Evolutionary conservation across 2,888 invertebrate genomes (phyloP).

Genomic region (Oscheius sp.): DNA sequence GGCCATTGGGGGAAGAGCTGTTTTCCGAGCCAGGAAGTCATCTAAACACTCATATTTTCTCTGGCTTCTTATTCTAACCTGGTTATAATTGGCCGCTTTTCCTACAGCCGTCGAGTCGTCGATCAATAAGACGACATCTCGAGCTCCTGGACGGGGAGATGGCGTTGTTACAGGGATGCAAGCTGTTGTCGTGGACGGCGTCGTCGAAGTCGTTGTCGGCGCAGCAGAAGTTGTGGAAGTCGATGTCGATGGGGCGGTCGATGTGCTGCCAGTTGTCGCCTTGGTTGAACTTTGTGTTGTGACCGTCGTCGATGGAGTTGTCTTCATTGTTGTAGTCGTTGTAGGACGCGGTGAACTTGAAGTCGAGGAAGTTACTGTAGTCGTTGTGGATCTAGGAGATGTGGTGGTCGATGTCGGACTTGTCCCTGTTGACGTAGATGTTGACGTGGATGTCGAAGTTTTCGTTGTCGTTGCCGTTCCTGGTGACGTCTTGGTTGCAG

Average conservation of each 20-base stretch:
- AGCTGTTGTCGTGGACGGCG: not conserved
- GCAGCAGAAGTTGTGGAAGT: not conserved
- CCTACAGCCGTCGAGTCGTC: slow-evolving; percentile 47
- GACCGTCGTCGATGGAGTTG: not conserved
- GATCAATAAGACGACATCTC: slow-evolving; percentile 45
- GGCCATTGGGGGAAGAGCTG: slow-evolving; percentile 26
- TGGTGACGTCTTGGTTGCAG: not conserved
- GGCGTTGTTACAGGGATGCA: slow-evolving; percentile 8
- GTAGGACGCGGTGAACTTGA: not conserved
- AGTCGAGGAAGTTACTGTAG: too few relatives aligned
- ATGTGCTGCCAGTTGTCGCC: not conserved
- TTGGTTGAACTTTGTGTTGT: not conserved
- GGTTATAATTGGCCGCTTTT: slow-evolving; percentile 36
- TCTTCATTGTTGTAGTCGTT: not conserved
- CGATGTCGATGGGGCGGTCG: not conserved
- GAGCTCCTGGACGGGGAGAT: slow-evolving; percentile 16
- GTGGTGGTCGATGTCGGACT: too few relatives aligned
- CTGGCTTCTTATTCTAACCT: slow-evolving; percentile 1
- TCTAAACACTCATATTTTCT: not conserved
- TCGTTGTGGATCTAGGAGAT: too few relatives aligned
- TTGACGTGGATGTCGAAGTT: not conserved
- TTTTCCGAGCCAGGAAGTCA: slow-evolving; percentile 18
- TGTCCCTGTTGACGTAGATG: too few relatives aligned
- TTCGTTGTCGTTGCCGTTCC: not conserved
- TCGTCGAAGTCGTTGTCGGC: not conserved